These are phyloP conservation scores for Caenorhabditis parvicauda DNA, from an alignment of 2,888 invertebrate genomes.

Conservation along the genomic window DNA sequence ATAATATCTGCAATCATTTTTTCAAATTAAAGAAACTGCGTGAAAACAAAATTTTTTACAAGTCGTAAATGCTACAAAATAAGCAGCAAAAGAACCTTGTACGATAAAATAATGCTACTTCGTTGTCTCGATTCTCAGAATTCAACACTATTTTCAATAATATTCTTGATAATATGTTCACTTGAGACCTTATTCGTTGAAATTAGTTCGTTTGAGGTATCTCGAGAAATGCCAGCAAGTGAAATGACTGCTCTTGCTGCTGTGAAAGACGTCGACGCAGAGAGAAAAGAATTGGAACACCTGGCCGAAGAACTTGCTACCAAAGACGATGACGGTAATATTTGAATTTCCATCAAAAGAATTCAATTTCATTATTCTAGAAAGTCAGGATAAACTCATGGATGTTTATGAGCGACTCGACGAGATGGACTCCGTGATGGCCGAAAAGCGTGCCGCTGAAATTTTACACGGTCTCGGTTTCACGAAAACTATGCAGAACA, in stretches of 20 bases:
- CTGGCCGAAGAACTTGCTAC: constrained; percentile 85
- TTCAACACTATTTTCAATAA: too few species aligned
- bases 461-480: constrained; percentile 96
- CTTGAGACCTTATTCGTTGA: neutral
- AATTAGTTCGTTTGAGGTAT: constrained; percentile 21
- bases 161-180: too few species aligned
- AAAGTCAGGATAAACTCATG: constrained; percentile 90
- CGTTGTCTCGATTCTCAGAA: too few species aligned
- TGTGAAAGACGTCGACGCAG: constrained; percentile 97
- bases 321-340: constrained; percentile 78
- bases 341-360: neutral
- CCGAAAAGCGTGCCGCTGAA: constrained; percentile 87
- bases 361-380: constrained; percentile 64
- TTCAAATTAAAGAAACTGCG: too few species aligned
- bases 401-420: constrained; percentile 96
- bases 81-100: too few species aligned
- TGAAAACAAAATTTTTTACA: too few species aligned
- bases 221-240: constrained; percentile 93
- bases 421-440: constrained; percentile 91
- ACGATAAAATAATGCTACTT: too few species aligned
- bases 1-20: too few species aligned
- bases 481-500: constrained; percentile 71
- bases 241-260: constrained; percentile 86
- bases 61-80: too few species aligned
- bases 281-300: constrained; percentile 83